Evolutionary conservation across 2,888 invertebrate genomes (phyloP).

Genomic region (Sclerodermus sp.): DNA sequence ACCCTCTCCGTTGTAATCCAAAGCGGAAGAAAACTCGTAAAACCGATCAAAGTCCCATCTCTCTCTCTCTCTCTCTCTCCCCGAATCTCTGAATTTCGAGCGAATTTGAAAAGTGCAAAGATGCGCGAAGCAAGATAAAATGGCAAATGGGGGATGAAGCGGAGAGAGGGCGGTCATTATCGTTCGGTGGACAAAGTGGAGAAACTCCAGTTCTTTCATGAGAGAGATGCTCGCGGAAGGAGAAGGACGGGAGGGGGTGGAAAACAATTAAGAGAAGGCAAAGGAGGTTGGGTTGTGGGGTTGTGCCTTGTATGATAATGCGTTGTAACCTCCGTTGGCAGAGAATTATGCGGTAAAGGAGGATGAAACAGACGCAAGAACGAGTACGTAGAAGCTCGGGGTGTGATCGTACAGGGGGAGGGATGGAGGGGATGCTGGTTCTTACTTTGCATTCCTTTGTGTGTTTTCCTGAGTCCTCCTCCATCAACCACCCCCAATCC

Average conservation of each 20-base stretch:
- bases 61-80: too few relatives aligned
- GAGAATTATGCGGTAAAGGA: slow-evolving; percentile 43
- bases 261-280: slow-evolving; percentile 46
- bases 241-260: slow-evolving; percentile 24
- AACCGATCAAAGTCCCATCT: too few relatives aligned
- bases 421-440: slow-evolving; percentile 39
- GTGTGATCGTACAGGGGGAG: slow-evolving; percentile 19
- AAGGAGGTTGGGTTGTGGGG: slow-evolving; percentile 23
- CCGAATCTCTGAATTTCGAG: too few relatives aligned
- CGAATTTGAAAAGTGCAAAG: too few relatives aligned
- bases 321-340: slow-evolving; percentile 44
- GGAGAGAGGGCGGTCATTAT: too few relatives aligned
- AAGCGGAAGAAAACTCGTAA: too few relatives aligned
- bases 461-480: slow-evolving; percentile 43
- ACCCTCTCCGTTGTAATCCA: too few relatives aligned
- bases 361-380: slow-evolving; percentile 22
- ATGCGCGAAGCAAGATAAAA: too few relatives aligned
- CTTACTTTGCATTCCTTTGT: slow-evolving; percentile 59
- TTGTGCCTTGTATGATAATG: slow-evolving; percentile 52
- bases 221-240: slow-evolving; percentile 20
- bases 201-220: slow-evolving; percentile 22
- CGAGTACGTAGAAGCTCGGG: slow-evolving; percentile 7
- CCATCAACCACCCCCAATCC: slow-evolving; percentile 8
- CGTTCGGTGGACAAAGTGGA: slow-evolving; percentile 4
- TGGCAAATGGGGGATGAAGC: too few relatives aligned